phyloP scores from a whole-genome alignment of 2,888 invertebrate genomes.

The Limnephilus auricula region DNA sequence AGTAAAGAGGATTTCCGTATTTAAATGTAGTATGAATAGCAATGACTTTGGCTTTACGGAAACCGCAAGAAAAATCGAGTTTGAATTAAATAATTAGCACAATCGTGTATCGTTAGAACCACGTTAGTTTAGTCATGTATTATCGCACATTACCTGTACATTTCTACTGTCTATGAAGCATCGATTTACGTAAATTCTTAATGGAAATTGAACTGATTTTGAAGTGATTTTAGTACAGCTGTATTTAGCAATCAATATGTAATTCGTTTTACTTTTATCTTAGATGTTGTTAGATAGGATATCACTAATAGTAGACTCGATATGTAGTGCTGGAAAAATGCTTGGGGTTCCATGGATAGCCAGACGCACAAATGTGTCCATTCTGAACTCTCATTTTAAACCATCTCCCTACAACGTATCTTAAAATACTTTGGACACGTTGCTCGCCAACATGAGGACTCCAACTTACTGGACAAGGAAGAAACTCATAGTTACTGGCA shows the following conservation, averaged over 20 bases:
- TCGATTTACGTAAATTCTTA: neutral
- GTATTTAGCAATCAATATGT: neutral
- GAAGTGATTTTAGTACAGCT: neutral
- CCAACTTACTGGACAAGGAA: too few species aligned
- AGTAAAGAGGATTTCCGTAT: neutral
- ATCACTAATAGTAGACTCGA: too few species aligned
- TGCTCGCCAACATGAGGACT: too few species aligned
- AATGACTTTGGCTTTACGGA: neutral
- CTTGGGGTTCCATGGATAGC: too few species aligned
- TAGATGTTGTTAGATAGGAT: too few species aligned
- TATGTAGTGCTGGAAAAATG: too few species aligned
- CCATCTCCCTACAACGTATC: too few species aligned
- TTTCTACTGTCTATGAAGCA: neutral
- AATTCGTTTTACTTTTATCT: neutral
- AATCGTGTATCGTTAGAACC: neutral
- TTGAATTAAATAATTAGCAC: neutral
- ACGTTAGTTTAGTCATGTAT: neutral
- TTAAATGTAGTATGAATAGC: neutral
- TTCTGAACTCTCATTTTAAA: too few species aligned
- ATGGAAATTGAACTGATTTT: neutral
- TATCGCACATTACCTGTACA: neutral
- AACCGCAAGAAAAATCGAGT: neutral
- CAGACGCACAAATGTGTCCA: too few species aligned
- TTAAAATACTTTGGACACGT: too few species aligned
- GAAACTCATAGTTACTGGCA: too few species aligned